Evolutionary conservation across 2,113 vertebrate genomes (phyloP), one percentile per base, ranked within the genome.

Genomic region (Tenebrosternarchus preto): DNA sequence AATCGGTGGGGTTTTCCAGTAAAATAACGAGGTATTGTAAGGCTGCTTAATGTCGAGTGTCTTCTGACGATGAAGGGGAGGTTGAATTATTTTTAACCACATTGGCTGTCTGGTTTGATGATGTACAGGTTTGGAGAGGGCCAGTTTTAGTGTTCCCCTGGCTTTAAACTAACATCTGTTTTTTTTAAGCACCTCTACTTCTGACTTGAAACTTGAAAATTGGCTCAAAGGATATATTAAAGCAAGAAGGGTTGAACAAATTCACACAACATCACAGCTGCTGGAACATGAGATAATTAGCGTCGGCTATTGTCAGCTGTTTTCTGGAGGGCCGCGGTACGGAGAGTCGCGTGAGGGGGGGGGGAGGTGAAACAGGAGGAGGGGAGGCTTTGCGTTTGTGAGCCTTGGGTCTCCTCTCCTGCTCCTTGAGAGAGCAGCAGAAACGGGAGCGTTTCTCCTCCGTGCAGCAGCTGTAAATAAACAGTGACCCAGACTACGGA

Each of bases 101-200:
- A 73, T 81, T 55, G 36, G 70, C 56, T 57, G 70, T 84, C 74
- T 64, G 33, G 77, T 71, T 77, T 83, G 78, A 85, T 77, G 78
- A 76, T 80, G 70, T 50, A 39, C 84, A 85, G 84, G 81, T 53
- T 43, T 73, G 69, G 63, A 56, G 22, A 55, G 61, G 67, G 61
- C 76, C 74, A 5, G 53, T 39, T 78, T 24, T 73, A 27, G 43
- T 46, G 27, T 43, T 57, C 78, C 64, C 74, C 17, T 55, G 27
- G 57, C 67, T 80, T 68, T 39, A 64, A 80, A 63, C 78, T 46
- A 73, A 83, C 84, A 75, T 83, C 81, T 83, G 81, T 61, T 83
- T 83, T 75, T 43, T 56, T 50, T n/a, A 61, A 53, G 68, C 53
- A 46, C 25, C n/a, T 84, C 57, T 75, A 84, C 69, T 75, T 81